Evolutionary conservation across 2,113 vertebrate species (phyloP), one percentile per base, ranked within the genome.

Genomic region (Nestor notabilis): DNA sequence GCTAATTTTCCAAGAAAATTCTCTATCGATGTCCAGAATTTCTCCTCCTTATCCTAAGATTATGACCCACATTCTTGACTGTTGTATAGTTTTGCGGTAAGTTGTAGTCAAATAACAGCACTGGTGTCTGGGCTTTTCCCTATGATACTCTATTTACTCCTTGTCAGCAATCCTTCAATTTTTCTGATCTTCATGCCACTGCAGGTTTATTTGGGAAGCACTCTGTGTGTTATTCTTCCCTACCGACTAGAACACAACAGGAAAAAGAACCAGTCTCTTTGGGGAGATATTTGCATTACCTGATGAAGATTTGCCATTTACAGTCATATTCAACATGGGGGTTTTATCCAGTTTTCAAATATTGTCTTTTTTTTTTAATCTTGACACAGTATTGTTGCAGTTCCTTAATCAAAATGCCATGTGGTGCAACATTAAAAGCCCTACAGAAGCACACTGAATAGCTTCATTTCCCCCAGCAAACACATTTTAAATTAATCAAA

Each of bases 401-500:
- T n/a, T 92, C 24, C 18, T 94, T 52, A 64, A 71, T 75, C 72
- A 84, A 81, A 94, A 84, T 65, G 14, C 65, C 47, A 43, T 23
- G 41, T 68, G 25, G 16, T 68, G 28, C 47, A 64, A 69, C 27
- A 29, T 55, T 47, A 65, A 52, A 82, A 0, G 17, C 77, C 65
- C 89, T 79, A 61, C 18, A 76, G 70, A 76, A 84, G 52, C 74
- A 75, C 61, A 64, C 44, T 18, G 29, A 80, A 81, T 29, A 75
- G 80, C 77, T 94, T 65, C 23, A 55, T 78, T 91, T 96, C 43
- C 83, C 66, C 69, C 83, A 76, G 80, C 74, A 93, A 92, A 56
- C 61, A 64, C 44, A 68, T 84, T 95, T 84, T 55, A 79, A 97
- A 93, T 96, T 89, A 95, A 93, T 93, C 74, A 94, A 56, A 95